Evolutionary conservation across 2,797 vertebrate genomes (phyloP).

Genomic region (Oceanodroma leucorhoa): DNA sequence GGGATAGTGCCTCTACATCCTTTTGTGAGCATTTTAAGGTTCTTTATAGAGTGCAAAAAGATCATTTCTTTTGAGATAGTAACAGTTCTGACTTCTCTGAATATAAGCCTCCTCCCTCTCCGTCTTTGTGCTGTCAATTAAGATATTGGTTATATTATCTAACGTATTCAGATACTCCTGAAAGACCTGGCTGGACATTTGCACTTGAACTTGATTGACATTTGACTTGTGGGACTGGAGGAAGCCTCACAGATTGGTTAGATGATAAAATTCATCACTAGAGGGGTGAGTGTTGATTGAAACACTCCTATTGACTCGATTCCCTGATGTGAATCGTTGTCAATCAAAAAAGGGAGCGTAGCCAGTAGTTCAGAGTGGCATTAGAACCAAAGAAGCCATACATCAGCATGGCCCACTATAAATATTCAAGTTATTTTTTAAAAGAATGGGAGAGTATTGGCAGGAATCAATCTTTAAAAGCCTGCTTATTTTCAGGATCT

Average conservation of each 20-base stretch:
- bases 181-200: slow-evolving; percentile 11
- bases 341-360: background rate
- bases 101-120: background rate
- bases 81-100: background rate
- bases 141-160: background rate
- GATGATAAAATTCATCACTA: slow-evolving; percentile 18
- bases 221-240: background rate
- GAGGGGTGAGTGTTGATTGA: background rate
- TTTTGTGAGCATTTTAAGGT: slow-evolving; percentile 5
- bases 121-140: background rate
- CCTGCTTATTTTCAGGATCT: background rate
- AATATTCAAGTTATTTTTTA: background rate
- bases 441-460: background rate
- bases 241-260: background rate
- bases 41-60: background rate
- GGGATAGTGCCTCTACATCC: background rate
- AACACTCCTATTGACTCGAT: slow-evolving; percentile 14
- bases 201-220: slow-evolving; percentile 15
- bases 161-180: slow-evolving; percentile 5
- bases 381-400: background rate
- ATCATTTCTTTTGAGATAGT: background rate
- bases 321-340: background rate
- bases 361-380: background rate
- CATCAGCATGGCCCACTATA: background rate
- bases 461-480: background rate